phyloP scores from a whole-genome alignment of 2,888 invertebrate genomes.

The Pammene fasciana region DNA sequence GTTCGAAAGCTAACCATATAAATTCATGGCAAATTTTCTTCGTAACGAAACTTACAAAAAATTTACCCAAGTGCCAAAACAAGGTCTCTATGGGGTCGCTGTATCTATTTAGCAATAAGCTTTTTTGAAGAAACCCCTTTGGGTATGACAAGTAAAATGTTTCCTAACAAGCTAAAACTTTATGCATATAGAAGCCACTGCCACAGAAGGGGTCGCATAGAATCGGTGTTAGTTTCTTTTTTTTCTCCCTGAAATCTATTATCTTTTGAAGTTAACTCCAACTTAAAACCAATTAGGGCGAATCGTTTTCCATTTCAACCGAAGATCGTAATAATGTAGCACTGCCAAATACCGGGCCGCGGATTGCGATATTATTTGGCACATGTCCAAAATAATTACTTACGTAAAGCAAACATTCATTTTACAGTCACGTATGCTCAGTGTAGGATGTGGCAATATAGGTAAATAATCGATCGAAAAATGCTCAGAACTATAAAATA shows the following conservation, averaged over 20 bases:
- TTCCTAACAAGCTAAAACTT: too few relatives aligned
- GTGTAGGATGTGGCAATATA: conserved; percentile 52
- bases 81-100: too few relatives aligned
- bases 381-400: conserved; percentile 78
- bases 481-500: not conserved
- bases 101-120: too few relatives aligned
- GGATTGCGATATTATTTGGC: conserved; percentile 74
- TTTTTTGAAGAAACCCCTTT: not conserved
- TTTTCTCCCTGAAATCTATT: not conserved
- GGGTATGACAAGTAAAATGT: too few relatives aligned
- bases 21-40: too few relatives aligned
- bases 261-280: conserved; percentile 3
- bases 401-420: conserved; percentile 68
- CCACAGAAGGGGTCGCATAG: too few relatives aligned
- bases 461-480: not conserved
- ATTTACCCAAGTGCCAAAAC: too few relatives aligned
- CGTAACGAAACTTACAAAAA: too few relatives aligned
- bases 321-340: conserved; percentile 50
- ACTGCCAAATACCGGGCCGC: conserved; percentile 65
- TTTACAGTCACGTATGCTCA: conserved; percentile 44
- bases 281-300: conserved; percentile 35
- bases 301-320: conserved; percentile 51
- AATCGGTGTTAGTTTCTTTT: not conserved
- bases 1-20: too few relatives aligned
- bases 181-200: too few relatives aligned